phyloP scores from a whole-genome alignment of 2,888 invertebrate species.

The Cheilosia impressa region DNA sequence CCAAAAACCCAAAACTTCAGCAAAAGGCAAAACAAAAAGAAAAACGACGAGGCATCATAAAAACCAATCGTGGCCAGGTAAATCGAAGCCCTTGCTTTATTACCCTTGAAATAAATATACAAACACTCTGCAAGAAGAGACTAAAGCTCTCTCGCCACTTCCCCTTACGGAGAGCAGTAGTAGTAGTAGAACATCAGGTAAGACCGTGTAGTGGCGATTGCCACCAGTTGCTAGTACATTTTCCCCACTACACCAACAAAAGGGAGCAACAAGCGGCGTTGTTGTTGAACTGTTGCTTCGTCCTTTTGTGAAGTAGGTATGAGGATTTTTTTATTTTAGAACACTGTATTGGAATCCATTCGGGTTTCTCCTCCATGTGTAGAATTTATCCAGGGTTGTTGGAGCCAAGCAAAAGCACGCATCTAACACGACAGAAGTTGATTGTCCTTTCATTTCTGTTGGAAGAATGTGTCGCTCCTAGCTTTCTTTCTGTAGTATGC shows the following conservation, averaged over 20 bases:
- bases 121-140: slow-evolving; percentile 5
- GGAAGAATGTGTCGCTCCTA: neutral
- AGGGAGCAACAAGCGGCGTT: slow-evolving; percentile 39
- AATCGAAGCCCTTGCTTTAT: slow-evolving; percentile 61
- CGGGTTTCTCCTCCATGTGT: slow-evolving; percentile 5
- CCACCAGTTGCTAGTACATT: slow-evolving; percentile 67
- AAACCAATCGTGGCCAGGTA: slow-evolving; percentile 56
- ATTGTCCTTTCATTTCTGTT: slow-evolving; percentile 11
- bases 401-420: slow-evolving; percentile 44
- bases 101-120: slow-evolving; percentile 62
- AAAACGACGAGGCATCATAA: slow-evolving; percentile 2
- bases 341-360: slow-evolving; percentile 38
- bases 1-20: neutral
- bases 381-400: slow-evolving; percentile 50
- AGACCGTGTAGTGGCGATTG: neutral
- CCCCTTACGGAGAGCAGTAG: slow-evolving; percentile 2
- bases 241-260: slow-evolving; percentile 45
- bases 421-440: neutral
- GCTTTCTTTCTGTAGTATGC: neutral
- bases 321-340: slow-evolving; percentile 6
- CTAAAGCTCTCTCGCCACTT: slow-evolving; percentile 29
- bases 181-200: slow-evolving; percentile 27
- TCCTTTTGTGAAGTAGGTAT: neutral
- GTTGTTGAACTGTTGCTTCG: slow-evolving; percentile 53
- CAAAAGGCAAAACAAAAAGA: neutral